phyloP scores from a whole-genome alignment of 1,140 invertebrate genomes.

The Octopus bimaculoides region DNA sequence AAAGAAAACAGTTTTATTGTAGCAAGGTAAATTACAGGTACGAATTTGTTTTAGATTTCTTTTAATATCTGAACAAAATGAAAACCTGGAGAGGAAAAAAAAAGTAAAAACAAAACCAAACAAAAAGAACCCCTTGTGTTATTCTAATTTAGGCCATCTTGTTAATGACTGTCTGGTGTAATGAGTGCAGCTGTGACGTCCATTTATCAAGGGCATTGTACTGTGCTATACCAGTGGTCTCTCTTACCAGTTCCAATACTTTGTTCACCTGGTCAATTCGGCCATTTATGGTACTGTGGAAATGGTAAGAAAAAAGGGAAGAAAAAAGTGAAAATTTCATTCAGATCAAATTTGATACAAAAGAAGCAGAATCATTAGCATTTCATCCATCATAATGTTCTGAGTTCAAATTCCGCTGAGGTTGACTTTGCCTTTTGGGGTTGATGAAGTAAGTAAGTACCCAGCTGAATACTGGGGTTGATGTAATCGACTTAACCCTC shows the following conservation, averaged over 20 bases:
- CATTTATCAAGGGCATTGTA: constrained; percentile 95
- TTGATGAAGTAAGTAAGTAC: too few relatives aligned
- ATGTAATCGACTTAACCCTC: too few relatives aligned
- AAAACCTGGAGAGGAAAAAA: background rate
- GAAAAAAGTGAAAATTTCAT: constrained; percentile 7
- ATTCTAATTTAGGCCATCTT: constrained; percentile 57
- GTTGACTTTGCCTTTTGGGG: too few relatives aligned
- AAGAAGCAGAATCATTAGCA: background rate
- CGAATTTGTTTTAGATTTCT: background rate
- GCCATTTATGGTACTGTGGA: constrained; percentile 84
- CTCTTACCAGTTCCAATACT: constrained; percentile 84
- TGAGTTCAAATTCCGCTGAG: too few relatives aligned
- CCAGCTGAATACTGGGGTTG: too few relatives aligned
- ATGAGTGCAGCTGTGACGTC: constrained; percentile 83
- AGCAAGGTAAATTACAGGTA: constrained; percentile 4
- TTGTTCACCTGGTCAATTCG: constrained; percentile 96
- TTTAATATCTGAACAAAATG: background rate
- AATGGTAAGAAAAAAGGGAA: background rate
- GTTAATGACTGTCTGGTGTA: constrained; percentile 83
- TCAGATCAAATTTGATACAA: background rate
- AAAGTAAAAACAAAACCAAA: background rate
- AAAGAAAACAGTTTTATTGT: background rate
- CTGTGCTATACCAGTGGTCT: constrained; percentile 75
- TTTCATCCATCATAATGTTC: too few relatives aligned
- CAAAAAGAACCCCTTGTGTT: background rate